Conservation (phyloP, 1,140 invertebrate genomes). For the Temnothorax nylanderi region DNA sequence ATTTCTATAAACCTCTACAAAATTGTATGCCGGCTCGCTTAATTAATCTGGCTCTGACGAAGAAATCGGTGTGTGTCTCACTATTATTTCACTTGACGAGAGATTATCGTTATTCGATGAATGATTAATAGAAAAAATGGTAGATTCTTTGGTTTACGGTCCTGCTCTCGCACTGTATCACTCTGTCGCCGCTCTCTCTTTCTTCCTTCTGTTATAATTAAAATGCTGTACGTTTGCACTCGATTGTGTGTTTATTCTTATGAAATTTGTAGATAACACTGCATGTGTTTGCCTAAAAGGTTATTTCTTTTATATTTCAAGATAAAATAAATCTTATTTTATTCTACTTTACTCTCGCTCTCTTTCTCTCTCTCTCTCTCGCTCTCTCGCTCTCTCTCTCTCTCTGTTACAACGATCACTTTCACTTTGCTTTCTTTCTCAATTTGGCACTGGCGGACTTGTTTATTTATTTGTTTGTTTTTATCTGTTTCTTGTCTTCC, state of each 20-base stretch:
- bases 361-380: slow-evolving; percentile 1
- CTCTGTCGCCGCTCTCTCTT: slow-evolving; percentile 34
- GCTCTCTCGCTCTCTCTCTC: slow-evolving; percentile 61
- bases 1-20: slow-evolving; percentile 59
- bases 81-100: slow-evolving; percentile 70
- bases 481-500: slow-evolving; percentile 69
- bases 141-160: slow-evolving; percentile 85
- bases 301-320: slow-evolving; percentile 38
- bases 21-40: slow-evolving; percentile 44
- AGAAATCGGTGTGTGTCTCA: slow-evolving; percentile 58
- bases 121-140: slow-evolving; percentile 85
- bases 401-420: slow-evolving; percentile 55
- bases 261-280: slow-evolving; percentile 49
- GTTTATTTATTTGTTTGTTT: slow-evolving; percentile 74
- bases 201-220: slow-evolving; percentile 36
- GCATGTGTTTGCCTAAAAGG: slow-evolving; percentile 2
- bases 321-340: slow-evolving; percentile 47
- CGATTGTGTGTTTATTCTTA: slow-evolving; percentile 23
- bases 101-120: slow-evolving; percentile 76
- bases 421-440: slow-evolving; percentile 66
- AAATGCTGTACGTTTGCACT: slow-evolving; percentile 29
- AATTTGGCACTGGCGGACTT: slow-evolving; percentile 86
- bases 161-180: slow-evolving; percentile 61
- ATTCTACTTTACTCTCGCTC: slow-evolving; percentile 46
- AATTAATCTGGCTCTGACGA: slow-evolving; percentile 65